phyloP scores from a whole-genome alignment of 2,888 invertebrate genomes.

The Bombylius major region DNA sequence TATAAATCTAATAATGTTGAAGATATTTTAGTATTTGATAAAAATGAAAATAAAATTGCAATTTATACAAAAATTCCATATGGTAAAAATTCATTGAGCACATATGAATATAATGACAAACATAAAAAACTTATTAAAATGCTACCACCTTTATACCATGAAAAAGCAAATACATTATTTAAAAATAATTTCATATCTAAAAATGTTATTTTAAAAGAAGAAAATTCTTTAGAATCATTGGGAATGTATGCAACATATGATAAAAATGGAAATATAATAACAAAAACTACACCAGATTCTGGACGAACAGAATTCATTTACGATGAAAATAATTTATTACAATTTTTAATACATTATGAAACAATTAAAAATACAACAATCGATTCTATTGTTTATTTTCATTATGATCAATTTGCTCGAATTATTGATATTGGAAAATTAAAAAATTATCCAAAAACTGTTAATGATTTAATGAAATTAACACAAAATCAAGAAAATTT shows the following conservation, averaged over 20 bases:
- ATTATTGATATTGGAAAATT: constrained; percentile 1
- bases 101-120: constrained; percentile 12
- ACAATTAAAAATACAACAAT: neutral
- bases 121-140: constrained; percentile 7
- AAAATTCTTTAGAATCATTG: neutral
- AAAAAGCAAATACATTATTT: constrained; percentile 7
- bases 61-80: constrained; percentile 1
- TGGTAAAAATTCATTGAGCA: constrained; percentile 3
- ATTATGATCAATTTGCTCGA: constrained; percentile 2
- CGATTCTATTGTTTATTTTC: constrained; percentile 6
- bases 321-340: neutral
- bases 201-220: constrained; percentile 1
- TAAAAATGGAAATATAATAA: constrained; percentile 1
- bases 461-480: no score
- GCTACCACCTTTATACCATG: constrained; percentile 16
- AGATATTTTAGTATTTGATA: constrained; percentile 3
- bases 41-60: constrained; percentile 4
- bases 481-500: no score
- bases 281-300: constrained; percentile 7
- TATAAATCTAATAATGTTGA: neutral
- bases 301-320: constrained; percentile 2
- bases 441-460: neutral
- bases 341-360: constrained; percentile 5
- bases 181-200: no score
- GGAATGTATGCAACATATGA: constrained; percentile 4